These are phyloP conservation scores for Cheilosia scutellata DNA, from an alignment of 2,888 invertebrate species.

Conservation along the genomic window DNA sequence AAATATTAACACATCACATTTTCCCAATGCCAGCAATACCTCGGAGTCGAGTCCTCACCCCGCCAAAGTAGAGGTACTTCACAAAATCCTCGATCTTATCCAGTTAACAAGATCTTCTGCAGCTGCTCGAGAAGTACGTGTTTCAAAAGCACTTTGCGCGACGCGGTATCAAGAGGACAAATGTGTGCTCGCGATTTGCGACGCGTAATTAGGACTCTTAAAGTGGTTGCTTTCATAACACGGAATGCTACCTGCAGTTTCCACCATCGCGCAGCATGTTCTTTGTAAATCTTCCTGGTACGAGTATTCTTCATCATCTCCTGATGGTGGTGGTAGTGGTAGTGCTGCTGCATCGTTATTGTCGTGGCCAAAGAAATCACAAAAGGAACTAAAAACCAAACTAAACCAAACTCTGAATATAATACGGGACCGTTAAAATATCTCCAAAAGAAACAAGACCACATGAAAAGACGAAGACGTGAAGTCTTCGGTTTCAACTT, in stretches of 20 bases:
- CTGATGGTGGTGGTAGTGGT: not conserved
- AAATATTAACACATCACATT: conserved; percentile 47
- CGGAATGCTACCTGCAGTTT: conserved; percentile 72
- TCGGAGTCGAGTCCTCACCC: not conserved
- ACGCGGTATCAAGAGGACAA: conserved; percentile 60
- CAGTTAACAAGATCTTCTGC: conserved; percentile 51
- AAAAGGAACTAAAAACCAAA: conserved; percentile 29
- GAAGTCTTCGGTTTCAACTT: conserved; percentile 70
- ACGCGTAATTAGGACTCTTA: conserved; percentile 75
- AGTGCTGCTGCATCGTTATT: conserved; percentile 14
- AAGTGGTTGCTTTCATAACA: conserved; percentile 74
- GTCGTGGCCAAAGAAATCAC: conserved; percentile 21
- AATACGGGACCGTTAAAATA: conserved; percentile 70
- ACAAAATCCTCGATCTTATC: conserved; percentile 62
- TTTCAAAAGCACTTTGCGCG: conserved; percentile 56
- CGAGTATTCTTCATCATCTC: conserved; percentile 21
- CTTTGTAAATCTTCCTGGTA: conserved; percentile 20
- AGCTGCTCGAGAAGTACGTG: conserved; percentile 62
- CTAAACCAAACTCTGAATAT: conserved; percentile 59
- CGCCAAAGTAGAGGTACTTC: not conserved
- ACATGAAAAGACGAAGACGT: conserved; percentile 44
- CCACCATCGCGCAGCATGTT: conserved; percentile 58
- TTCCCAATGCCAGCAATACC: conserved; percentile 10
- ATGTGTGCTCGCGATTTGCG: conserved; percentile 75
- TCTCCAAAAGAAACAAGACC: conserved; percentile 48